phyloP scores from a whole-genome alignment of 2,888 invertebrate genomes.

The Polydesmus complanatus region DNA sequence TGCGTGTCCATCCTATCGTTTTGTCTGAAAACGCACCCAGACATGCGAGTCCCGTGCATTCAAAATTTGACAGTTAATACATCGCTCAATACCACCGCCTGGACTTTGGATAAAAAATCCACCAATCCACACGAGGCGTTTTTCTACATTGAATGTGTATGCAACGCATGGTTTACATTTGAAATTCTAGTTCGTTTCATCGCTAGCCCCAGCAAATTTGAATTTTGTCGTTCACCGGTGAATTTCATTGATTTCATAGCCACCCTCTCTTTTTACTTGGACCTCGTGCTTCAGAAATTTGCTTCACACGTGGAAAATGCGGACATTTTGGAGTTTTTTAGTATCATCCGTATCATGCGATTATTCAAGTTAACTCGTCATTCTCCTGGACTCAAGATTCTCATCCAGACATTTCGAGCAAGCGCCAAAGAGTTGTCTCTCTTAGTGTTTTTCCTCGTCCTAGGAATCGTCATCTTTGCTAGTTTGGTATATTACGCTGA shows the following conservation, averaged over 20 bases:
- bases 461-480: slow-evolving; percentile 96
- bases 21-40: slow-evolving; percentile 99
- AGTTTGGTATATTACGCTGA: slow-evolving; percentile 97
- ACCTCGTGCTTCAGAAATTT: slow-evolving; percentile 74
- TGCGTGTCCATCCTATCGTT: slow-evolving; percentile 98
- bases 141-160: slow-evolving; percentile 96
- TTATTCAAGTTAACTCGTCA: slow-evolving; percentile 93
- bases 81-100: slow-evolving; percentile 56
- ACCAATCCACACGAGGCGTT: slow-evolving; percentile 95
- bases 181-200: slow-evolving; percentile 76
- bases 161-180: slow-evolving; percentile 98
- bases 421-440: slow-evolving; percentile 92
- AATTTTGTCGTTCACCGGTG: slow-evolving; percentile 84
- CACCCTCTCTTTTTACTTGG: slow-evolving; percentile 95
- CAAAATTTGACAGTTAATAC: slow-evolving; percentile 63
- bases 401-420: slow-evolving; percentile 93
- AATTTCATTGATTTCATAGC: slow-evolving; percentile 99
- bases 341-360: slow-evolving; percentile 91
- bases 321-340: slow-evolving; percentile 90
- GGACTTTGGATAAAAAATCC: slow-evolving; percentile 69
- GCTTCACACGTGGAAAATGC: slow-evolving; percentile 85
- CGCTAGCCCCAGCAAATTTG: slow-evolving; percentile 83
- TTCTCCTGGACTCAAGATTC: slow-evolving; percentile 92
- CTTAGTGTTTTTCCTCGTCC: slow-evolving; percentile 90
- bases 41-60: slow-evolving; percentile 77